A percentile compares a stretch with the other conserved stretches of the same genome.
These are phyloP conservation scores for Spilogale gracilis DNA, from an alignment of 2,113 vertebrate genomes.

Conservation along the genomic window DNA sequence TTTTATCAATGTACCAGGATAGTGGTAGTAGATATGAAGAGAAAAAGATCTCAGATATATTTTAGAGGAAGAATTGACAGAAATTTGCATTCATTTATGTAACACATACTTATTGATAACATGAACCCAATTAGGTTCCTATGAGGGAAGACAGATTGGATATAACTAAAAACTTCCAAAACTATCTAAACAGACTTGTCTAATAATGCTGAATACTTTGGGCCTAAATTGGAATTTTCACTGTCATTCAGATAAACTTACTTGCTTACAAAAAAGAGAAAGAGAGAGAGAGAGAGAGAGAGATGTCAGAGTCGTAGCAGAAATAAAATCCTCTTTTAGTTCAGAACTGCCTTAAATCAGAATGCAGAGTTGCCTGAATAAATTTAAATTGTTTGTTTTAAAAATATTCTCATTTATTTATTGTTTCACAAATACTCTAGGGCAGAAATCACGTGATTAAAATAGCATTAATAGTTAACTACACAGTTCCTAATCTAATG, in stretches of 20 bases:
- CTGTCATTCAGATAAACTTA: not conserved
- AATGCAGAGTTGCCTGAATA: not conserved
- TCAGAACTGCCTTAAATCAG: not conserved
- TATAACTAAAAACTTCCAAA: not conserved
- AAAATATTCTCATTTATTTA: not conserved
- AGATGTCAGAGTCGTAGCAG: not conserved
- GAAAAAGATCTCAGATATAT: not conserved
- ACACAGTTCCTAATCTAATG: slow-evolving; percentile 42
- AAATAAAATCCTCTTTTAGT: not conserved
- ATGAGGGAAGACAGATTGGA: not conserved
- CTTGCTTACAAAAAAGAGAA: not conserved
- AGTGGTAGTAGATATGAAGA: not conserved
- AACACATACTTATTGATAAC: not conserved
- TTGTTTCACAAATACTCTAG: not conserved
- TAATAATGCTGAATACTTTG: not conserved
- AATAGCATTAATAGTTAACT: slow-evolving; percentile 74
- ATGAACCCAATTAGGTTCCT: not conserved
- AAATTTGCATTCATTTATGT: not conserved
- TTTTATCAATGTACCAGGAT: not conserved
- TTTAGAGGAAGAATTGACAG: not conserved
- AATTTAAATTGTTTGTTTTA: not conserved
- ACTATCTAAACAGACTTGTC: not conserved
- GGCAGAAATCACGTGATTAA: slow-evolving; percentile 80
- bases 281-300: too few species aligned
- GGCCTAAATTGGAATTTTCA: not conserved